Base-by-base conservation (phyloP, 1,140 invertebrate species). In the Lucilia sericata region DNA sequence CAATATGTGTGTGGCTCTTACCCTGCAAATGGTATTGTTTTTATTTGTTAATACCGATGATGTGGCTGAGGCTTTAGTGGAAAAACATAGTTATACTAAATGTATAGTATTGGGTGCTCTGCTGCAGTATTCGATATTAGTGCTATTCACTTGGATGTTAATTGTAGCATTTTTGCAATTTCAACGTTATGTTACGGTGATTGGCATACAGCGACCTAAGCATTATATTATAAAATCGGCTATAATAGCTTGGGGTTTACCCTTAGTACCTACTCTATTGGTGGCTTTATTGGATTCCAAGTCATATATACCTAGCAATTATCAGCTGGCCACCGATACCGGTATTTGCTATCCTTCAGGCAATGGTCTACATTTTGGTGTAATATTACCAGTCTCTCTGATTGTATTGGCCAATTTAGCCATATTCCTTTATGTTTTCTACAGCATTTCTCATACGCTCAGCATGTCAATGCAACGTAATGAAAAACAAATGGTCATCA, bases 111-210 rank as follows among this genome's bases (percentile, higher is more conserved):
- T 94, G 21, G 94, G 94, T 7, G 91, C 91, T 8, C 74, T 92
- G 51, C 86, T 94, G 55, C 94, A 95, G 87, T 95, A 94, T 87
- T 92, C 93, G 8, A 92, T 94, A 49, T 86, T 94, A 21, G 91
- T 93, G 4, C 92, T 94, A 84, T 94, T 94, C 87, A 92, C 92
- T 87, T 95, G 94, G 94, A 94, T 94, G 94, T 87, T 94, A 51
- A 92, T 94, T 19, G 93, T 94, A 12, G 94, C 93, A 12, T 88
- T 93, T 78, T 88, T 94, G 76, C 94, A 95, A 87, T 94, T 94
- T 87, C 92, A 93, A 83, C 91, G 94, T 75, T 94, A 94, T 84
- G 93, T 94, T 0, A 89, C 91, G 70, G 93, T 94, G 2, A 88
- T 94, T 13, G 92, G 93, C 2, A 91, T 91, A 13, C 88, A 89